A percentile compares a stretch with the other conserved stretches of the same genome.
Conservation (phyloP, 2,888 invertebrate genomes). For the Oithona nana region DNA sequence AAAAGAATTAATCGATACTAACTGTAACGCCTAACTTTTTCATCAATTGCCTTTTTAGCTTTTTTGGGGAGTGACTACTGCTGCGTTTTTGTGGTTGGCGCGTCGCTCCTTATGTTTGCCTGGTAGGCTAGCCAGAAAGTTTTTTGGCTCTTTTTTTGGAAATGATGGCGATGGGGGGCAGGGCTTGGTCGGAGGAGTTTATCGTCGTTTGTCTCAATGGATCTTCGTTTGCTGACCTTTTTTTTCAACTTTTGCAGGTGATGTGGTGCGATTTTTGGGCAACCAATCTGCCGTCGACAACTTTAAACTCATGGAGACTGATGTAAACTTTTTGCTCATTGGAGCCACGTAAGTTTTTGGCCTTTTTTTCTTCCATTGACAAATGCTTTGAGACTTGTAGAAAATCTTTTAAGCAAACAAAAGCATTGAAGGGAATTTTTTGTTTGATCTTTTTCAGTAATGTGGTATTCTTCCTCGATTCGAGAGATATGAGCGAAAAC, state of each 20-base stretch:
- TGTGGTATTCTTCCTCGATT: slow-evolving; percentile 9
- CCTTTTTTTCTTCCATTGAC: not conserved
- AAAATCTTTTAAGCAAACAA: not conserved
- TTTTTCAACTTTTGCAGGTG: not conserved
- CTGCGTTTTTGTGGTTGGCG: no score
- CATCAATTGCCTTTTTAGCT: no score
- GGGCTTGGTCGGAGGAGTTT: no score
- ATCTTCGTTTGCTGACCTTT: not conserved
- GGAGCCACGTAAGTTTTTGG: slow-evolving; percentile 5
- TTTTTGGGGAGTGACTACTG: no score
- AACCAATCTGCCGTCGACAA: not conserved
- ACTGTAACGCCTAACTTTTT: no score
- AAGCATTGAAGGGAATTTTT: not conserved
- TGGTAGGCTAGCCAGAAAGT: no score
- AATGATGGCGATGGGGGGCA: no score
- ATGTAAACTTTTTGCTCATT: slow-evolving; percentile 4
- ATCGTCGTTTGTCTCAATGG: not conserved
- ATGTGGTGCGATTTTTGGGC: slow-evolving; percentile 3
- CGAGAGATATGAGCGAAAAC: not conserved
- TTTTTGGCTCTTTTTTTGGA: no score
- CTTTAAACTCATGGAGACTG: slow-evolving; percentile 6
- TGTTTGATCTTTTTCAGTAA: slow-evolving; percentile 5
- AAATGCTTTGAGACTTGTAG: no score
- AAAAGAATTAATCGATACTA: no score
- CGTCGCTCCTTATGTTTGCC: no score